These are phyloP conservation scores for Dolomedes plantarius DNA, from an alignment of 2,888 invertebrate species.

Conservation along the genomic window DNA sequence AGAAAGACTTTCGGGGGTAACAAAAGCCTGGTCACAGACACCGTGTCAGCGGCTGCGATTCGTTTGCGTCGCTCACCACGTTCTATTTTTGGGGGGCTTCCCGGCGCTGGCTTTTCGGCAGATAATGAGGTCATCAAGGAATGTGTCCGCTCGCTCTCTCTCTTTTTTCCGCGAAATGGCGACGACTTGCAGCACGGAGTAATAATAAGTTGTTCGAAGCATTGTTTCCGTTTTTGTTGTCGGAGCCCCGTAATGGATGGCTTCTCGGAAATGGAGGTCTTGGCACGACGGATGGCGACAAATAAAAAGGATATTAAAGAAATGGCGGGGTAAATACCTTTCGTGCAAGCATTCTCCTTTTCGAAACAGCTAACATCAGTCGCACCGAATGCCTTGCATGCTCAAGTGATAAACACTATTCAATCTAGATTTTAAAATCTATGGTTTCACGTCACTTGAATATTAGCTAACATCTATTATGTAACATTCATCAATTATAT, in stretches of 20 bases:
- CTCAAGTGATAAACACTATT: no score
- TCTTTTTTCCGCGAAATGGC: slow-evolving; percentile 30
- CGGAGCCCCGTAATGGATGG: slow-evolving; percentile 45
- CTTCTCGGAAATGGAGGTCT: slow-evolving; percentile 26
- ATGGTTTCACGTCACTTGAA: no score
- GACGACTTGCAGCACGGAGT: slow-evolving; percentile 30
- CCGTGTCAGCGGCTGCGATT: slow-evolving; percentile 52
- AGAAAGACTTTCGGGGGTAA: slow-evolving; percentile 43
- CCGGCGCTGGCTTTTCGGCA: slow-evolving; percentile 44
- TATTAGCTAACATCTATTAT: no score
- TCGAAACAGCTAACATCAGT: no score
- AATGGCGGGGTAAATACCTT: no score
- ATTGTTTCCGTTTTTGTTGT: slow-evolving; percentile 62
- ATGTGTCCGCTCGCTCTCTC: slow-evolving; percentile 46
- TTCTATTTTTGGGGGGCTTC: slow-evolving; percentile 62
- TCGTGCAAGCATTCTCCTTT: no score
- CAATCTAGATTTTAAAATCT: no score
- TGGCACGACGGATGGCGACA: background rate
- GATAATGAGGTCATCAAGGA: slow-evolving; percentile 67
- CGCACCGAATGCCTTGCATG: no score
- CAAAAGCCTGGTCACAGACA: slow-evolving; percentile 63
- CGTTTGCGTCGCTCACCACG: slow-evolving; percentile 51
- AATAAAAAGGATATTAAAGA: no score
- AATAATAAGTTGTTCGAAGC: slow-evolving; percentile 67
- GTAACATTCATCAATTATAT: no score